A percentile compares a stretch with the other conserved stretches of the same genome.
Evolutionary conservation across 1,140 invertebrate species (phyloP).

Genomic region (Idris sp.): DNA sequence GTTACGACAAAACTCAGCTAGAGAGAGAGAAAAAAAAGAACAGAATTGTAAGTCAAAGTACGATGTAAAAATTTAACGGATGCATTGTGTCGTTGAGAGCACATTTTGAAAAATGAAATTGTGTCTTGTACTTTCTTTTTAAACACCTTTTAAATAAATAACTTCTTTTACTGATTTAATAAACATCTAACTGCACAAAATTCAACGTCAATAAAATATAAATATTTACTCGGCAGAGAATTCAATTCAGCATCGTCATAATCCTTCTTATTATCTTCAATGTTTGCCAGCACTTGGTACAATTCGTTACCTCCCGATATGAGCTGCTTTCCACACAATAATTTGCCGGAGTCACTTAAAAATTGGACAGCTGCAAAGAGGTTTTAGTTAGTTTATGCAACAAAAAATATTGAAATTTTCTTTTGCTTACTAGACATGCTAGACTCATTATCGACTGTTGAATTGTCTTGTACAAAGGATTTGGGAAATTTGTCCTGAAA

Average conservation of each 20-base stretch:
- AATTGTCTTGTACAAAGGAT: constrained; percentile 5
- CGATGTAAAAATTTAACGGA: constrained; percentile 27
- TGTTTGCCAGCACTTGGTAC: constrained; percentile 78
- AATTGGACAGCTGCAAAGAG: constrained; percentile 71
- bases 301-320: constrained; percentile 73
- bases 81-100: constrained; percentile 4
- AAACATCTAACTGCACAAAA: not conserved
- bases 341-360: constrained; percentile 78
- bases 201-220: constrained; percentile 10
- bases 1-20: constrained; percentile 82
- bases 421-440: constrained; percentile 57
- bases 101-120: constrained; percentile 11
- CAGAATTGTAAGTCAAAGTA: constrained; percentile 12
- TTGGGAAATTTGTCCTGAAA: constrained; percentile 71
- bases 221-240: constrained; percentile 81
- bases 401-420: no score
- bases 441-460: not conserved
- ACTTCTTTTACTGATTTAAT: constrained; percentile 19
- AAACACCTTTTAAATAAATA: constrained; percentile 14
- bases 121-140: no score
- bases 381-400: no score
- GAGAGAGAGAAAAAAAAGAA: constrained; percentile 8
- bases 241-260: constrained; percentile 78
- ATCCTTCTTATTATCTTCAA: constrained; percentile 78
- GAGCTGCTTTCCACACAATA: constrained; percentile 81